phyloP scores from a whole-genome alignment of 2,113 vertebrate genomes.

The Theristicus caerulescens region DNA sequence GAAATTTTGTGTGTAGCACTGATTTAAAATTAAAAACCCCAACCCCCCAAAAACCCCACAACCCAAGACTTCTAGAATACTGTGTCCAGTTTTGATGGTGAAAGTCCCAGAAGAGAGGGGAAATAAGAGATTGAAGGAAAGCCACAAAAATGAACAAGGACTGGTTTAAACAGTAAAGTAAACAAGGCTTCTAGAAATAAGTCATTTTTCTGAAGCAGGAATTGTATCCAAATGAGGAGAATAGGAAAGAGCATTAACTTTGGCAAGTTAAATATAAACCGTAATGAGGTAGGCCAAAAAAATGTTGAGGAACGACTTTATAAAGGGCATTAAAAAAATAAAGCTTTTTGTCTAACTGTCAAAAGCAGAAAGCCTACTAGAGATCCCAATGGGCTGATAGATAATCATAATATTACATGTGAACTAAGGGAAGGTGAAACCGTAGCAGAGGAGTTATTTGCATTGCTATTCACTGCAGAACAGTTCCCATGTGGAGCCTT shows the following conservation, averaged over 20 bases:
- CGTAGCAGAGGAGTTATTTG: conserved; percentile 15
- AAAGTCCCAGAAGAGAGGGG: not conserved
- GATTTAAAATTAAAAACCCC: not conserved
- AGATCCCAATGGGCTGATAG: not conserved
- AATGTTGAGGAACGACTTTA: conserved; percentile 28
- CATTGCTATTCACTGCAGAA: conserved; percentile 19
- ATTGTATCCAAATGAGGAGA: conserved; percentile 20
- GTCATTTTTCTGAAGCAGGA: conserved; percentile 29
- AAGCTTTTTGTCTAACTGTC: conserved; percentile 38
- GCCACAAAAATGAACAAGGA: not conserved
- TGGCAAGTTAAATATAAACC: conserved; percentile 52
- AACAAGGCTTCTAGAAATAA: conserved; percentile 38
- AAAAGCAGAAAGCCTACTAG: conserved; percentile 27
- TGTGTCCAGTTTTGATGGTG: not conserved
- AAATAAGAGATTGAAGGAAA: not conserved
- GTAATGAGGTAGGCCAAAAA: conserved; percentile 14
- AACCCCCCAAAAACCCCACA: not conserved
- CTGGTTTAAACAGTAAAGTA: conserved; percentile 18
- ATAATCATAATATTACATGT: not conserved
- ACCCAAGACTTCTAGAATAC: not conserved
- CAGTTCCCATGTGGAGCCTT: conserved; percentile 5
- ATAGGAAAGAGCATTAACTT: conserved; percentile 23
- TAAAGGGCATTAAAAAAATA: not conserved
- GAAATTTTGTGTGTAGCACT: not conserved
- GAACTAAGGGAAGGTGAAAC: conserved; percentile 11